Evolutionary conservation across 2,113 vertebrate genomes (phyloP).

Genomic region (Osmerus mordax): DNA sequence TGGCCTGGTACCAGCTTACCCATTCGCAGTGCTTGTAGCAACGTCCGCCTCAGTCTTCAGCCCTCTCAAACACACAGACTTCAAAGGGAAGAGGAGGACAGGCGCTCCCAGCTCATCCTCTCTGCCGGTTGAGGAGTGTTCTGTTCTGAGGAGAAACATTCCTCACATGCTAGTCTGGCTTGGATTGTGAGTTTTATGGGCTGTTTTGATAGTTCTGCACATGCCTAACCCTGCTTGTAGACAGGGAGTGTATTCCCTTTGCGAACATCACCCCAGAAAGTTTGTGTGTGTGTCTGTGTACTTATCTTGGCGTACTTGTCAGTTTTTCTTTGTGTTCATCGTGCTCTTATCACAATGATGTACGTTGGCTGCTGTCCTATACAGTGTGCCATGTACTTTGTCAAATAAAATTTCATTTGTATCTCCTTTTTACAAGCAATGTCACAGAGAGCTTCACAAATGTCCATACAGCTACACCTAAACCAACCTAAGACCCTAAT

Average conservation of each 20-base stretch:
- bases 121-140: slow-evolving; percentile 28
- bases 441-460: no score
- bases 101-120: slow-evolving; percentile 26
- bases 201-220: slow-evolving; percentile 49
- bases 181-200: slow-evolving; percentile 53
- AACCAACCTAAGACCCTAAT: no score
- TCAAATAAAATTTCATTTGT: no score
- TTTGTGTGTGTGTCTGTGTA: slow-evolving; percentile 30
- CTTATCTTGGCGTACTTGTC: no score
- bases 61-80: background rate
- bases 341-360: no score
- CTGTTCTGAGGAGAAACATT: slow-evolving; percentile 38
- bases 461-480: no score
- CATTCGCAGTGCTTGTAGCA: slow-evolving; percentile 14
- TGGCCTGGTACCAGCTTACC: slow-evolving; percentile 28
- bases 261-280: no score
- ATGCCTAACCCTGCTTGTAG: slow-evolving; percentile 33
- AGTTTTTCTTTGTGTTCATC: no score
- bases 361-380: no score
- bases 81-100: slow-evolving; percentile 29
- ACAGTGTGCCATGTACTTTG: no score
- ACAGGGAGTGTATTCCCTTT: background rate
- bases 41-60: no score
- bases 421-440: no score
- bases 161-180: slow-evolving; percentile 46